Evolutionary conservation across 1,140 invertebrate genomes (phyloP).

Genomic region (Muscidifurax raptorellus): DNA sequence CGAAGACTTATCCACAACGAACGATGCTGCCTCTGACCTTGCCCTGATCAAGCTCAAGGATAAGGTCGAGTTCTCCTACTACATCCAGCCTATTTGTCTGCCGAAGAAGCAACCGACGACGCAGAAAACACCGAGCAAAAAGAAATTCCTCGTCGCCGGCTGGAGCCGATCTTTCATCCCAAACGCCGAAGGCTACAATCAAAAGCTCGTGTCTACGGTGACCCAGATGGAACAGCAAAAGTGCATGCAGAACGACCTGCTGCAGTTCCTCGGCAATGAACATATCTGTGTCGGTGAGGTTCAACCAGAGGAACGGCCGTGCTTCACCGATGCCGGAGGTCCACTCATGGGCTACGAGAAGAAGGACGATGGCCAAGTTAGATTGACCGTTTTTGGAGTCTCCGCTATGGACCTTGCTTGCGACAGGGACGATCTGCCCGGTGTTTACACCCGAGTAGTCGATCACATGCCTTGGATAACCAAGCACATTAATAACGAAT

Average conservation of each 20-base stretch:
- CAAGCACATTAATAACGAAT: neutral
- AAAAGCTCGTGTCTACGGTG: neutral
- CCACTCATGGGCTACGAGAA: constrained; percentile 7
- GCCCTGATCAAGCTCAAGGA: constrained; percentile 6
- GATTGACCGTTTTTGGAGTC: neutral
- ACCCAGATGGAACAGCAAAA: neutral
- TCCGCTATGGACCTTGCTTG: neutral
- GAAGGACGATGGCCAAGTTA: neutral
- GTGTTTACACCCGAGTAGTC: neutral
- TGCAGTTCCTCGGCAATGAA: neutral
- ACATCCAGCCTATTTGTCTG: constrained; percentile 29
- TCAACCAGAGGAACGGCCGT: neutral
- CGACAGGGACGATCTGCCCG: neutral
- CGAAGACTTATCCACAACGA: neutral
- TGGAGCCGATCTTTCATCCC: constrained; percentile 7
- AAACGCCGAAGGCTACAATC: neutral
- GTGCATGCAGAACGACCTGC: neutral
- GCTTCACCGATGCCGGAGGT: constrained; percentile 23
- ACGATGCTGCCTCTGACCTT: no score
- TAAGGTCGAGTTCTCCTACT: neutral
- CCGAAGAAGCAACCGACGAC: neutral
- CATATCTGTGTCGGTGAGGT: constrained; percentile 11
- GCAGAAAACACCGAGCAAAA: no score
- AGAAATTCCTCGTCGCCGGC: constrained; percentile 4
- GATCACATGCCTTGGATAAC: constrained; percentile 13